Evolutionary conservation across 2,113 vertebrate genomes (phyloP), one percentile per base, ranked within the genome.

Genomic region (Ctenomys sociabilis): DNA sequence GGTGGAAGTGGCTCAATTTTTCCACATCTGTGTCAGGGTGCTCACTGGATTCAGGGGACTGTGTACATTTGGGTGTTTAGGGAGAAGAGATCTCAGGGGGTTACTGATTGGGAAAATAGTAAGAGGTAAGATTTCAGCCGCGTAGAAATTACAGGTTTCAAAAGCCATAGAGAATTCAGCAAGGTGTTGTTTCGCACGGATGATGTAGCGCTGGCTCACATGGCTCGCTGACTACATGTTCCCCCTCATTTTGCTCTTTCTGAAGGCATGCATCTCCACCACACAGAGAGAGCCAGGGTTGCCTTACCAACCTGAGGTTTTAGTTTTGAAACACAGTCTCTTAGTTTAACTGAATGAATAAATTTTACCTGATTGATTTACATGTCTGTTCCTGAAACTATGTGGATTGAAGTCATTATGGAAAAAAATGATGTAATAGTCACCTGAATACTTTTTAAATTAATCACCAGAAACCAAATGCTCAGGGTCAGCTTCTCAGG

Each of bases 311-410:
- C 77, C 4, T 22, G 32, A 77, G 16, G 26, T 93, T 54, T 94
- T 70, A 83, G 90, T 32, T 93, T 35, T 54, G 77, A 93, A 85
- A 30, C 72, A 0, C 35, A 85, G 37, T 13, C 14, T 88, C 40
- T 94, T 96, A 83, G 77, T 89, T 92, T 90, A 93, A 8, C 19
- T 77, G 63, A 96, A 73, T 52, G 89, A 95, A 93, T 68, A 57
- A 77, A 43, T 35, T 85, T 91, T 70, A 78, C 90, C 10, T 90
- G 40, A 10, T 32, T 59, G 73, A 91, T 77, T 83, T 88, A 49
- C 43, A 64, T 37, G 14, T 64, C 52, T 75, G 37, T 83, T 95
- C 7, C n/a, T 28, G 68, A 87, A 96, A 8, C 28, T 4, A 77
- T 40, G 77, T 3, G 80, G 82, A 78, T 52, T 28, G 10, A 93